These are phyloP conservation scores for Morone chrysops DNA, from an alignment of 2,113 vertebrate species.

Conservation along the genomic window DNA sequence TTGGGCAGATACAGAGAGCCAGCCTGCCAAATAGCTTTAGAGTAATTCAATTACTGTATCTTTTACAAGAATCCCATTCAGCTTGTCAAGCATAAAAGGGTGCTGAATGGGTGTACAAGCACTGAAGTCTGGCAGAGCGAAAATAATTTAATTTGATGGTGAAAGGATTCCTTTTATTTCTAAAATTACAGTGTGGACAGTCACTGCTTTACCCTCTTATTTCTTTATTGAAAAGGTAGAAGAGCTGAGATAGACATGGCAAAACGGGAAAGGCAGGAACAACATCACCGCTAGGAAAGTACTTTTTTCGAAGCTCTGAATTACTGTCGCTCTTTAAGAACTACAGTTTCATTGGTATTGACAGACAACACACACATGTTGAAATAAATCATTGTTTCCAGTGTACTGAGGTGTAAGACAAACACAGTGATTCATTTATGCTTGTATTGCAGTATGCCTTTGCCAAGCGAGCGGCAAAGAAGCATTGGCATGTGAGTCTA, in stretches of 20 bases:
- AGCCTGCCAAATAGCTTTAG: conserved; percentile 46
- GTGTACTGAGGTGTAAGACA: conserved; percentile 35
- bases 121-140: conserved; percentile 13
- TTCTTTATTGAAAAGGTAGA: conserved; percentile 19
- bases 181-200: conserved; percentile 9
- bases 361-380: not conserved
- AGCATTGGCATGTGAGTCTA: conserved; percentile 2
- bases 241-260: not conserved
- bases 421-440: conserved; percentile 30
- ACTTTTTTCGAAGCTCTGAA: conserved; percentile 4
- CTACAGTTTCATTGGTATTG: not conserved
- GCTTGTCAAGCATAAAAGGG: conserved; percentile 32
- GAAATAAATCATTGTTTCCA: conserved; percentile 33
- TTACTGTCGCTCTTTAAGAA: conserved; percentile 8
- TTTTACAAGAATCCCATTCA: conserved; percentile 57
- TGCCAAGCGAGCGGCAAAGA: not conserved
- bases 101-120: conserved; percentile 21
- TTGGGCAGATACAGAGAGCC: conserved; percentile 23
- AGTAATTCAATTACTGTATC: conserved; percentile 65
- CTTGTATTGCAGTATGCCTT: not conserved
- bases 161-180: conserved; percentile 16
- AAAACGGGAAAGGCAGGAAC: not conserved
- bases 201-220: not conserved
- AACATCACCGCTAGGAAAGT: not conserved
- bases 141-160: conserved; percentile 26